These are phyloP conservation scores for Anastrepha obliqua DNA, from an alignment of 1,140 invertebrate species.

Conservation along the genomic window DNA sequence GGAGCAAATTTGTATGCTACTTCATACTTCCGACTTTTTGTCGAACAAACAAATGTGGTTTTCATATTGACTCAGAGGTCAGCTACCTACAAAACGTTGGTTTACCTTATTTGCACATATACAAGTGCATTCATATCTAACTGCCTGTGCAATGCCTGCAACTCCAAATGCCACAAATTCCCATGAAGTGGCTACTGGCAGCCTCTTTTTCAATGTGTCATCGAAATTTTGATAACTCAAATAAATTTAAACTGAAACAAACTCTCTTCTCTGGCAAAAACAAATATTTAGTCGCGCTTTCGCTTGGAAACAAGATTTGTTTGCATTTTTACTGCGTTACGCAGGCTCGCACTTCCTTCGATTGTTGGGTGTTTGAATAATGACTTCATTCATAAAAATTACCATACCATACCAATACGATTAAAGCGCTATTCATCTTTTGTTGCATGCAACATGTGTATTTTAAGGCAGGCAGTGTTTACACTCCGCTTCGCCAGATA, in stretches of 20 bases:
- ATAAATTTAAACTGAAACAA: background rate
- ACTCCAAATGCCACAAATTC: too few species aligned
- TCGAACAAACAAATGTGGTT: background rate
- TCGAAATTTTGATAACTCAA: background rate
- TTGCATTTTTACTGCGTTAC: constrained; percentile 72
- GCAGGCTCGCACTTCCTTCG: constrained; percentile 70
- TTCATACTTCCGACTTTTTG: background rate
- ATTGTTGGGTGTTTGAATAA: constrained; percentile 12
- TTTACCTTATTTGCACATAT: background rate
- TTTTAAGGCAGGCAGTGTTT: background rate
- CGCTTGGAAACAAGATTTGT: constrained; percentile 56
- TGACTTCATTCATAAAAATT: constrained; percentile 70
- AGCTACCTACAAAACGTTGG: background rate
- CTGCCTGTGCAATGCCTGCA: too few species aligned
- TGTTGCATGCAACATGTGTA: background rate
- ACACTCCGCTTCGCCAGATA: background rate
- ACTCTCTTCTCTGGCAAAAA: background rate
- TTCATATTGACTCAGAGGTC: background rate
- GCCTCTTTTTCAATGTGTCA: too few species aligned
- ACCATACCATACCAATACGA: constrained; percentile 24
- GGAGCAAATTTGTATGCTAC: background rate
- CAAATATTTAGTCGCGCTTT: constrained; percentile 22
- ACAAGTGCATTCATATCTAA: too few species aligned
- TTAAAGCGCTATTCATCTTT: background rate
- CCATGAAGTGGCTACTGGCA: too few species aligned